Percentiles rank a stretch among this genome's conserved stretches.
Evolutionary conservation across 2,797 vertebrate species (phyloP).

Genomic region (Hydrocynus forskahlii): DNA sequence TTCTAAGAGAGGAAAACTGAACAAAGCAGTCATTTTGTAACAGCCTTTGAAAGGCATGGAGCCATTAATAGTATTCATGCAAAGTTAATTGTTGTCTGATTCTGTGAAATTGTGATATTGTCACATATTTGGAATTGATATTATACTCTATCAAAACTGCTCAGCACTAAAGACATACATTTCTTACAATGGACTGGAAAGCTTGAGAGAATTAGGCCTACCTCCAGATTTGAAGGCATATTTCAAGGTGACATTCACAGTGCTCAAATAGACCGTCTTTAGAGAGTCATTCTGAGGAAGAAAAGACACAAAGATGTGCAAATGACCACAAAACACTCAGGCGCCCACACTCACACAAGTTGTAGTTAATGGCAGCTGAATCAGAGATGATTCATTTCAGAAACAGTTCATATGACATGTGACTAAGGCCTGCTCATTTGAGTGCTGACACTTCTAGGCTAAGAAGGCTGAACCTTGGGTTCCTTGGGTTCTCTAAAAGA

Average conservation of each 20-base stretch:
- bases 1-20: too few relatives aligned
- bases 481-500: too few relatives aligned
- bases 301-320: slow-evolving; percentile 2
- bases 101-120: too few relatives aligned
- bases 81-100: too few relatives aligned
- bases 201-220: slow-evolving; percentile 51
- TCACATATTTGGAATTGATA: background rate
- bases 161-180: background rate
- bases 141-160: background rate
- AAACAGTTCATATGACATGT: slow-evolving; percentile 27
- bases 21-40: too few relatives aligned
- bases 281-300: slow-evolving; percentile 60
- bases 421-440: slow-evolving; percentile 11
- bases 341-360: background rate
- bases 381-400: slow-evolving; percentile 22
- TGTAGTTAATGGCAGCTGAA: background rate
- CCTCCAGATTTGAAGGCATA: slow-evolving; percentile 63
- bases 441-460: background rate
- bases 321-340: slow-evolving; percentile 10
- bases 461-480: background rate
- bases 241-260: slow-evolving; percentile 55
- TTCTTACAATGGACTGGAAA: background rate
- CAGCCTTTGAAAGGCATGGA: too few relatives aligned
- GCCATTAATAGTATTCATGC: too few relatives aligned
- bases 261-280: slow-evolving; percentile 57